phyloP scores from a whole-genome alignment of 2,888 invertebrate genomes.

The Leptopterna dolabrata region DNA sequence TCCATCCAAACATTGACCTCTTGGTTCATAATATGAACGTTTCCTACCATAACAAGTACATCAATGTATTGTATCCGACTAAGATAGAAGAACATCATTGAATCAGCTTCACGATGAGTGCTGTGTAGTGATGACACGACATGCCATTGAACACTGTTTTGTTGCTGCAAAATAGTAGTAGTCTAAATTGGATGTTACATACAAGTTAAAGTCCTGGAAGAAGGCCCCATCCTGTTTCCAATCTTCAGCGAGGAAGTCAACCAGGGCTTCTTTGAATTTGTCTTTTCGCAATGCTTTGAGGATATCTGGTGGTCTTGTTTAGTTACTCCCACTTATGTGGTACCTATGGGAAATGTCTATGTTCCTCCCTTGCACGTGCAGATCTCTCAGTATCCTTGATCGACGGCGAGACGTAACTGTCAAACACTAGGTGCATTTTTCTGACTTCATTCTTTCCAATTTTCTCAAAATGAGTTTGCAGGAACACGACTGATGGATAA shows the following conservation, averaged over 20 bases:
- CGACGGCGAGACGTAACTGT: background rate
- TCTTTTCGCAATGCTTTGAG: conserved; percentile 62
- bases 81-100: conserved; percentile 60
- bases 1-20: background rate
- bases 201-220: conserved; percentile 63
- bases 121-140: conserved; percentile 37
- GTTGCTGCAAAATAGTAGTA: background rate
- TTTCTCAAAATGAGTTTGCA: too few relatives aligned
- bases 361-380: too few relatives aligned
- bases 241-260: conserved; percentile 63
- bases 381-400: background rate
- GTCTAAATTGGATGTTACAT: conserved; percentile 50
- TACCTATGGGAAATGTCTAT: background rate
- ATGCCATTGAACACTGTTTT: background rate
- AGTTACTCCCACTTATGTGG: background rate
- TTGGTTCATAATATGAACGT: conserved; percentile 8
- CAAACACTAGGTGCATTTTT: too few relatives aligned
- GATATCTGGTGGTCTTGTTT: background rate
- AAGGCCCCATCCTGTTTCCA: conserved; percentile 61
- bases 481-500: conserved; percentile 63
- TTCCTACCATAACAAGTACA: conserved; percentile 16
- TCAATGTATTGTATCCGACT: conserved; percentile 53
- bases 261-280: conserved; percentile 63
- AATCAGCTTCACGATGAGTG: conserved; percentile 63
- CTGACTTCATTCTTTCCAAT: too few relatives aligned